Evolutionary conservation across 2,888 invertebrate species (phyloP).

Genomic region (Drosophila mimica): DNA sequence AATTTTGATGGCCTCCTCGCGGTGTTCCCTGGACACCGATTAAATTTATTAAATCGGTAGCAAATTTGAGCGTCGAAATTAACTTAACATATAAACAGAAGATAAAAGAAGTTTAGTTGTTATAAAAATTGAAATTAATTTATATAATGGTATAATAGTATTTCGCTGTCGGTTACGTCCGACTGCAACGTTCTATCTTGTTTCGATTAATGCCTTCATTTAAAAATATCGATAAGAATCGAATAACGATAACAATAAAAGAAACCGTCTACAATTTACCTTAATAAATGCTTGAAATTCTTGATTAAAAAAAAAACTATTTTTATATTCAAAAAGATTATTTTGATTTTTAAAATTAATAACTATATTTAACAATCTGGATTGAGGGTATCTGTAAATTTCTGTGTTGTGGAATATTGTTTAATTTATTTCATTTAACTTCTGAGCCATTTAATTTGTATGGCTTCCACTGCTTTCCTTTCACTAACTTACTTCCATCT

Average conservation of each 20-base stretch:
- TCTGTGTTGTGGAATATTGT: neutral
- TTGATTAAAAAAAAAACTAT: neutral
- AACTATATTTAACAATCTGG: rapidly evolving
- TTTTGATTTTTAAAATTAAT: neutral
- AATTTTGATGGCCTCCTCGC: no score
- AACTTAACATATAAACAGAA: no score
- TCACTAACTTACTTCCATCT: neutral
- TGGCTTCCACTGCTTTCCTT: neutral
- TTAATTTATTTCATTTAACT: neutral
- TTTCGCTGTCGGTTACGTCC: no score
- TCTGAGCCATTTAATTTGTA: neutral
- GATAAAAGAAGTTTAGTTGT: no score
- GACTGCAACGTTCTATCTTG: no score
- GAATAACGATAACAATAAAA: neutral
- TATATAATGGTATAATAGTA: no score
- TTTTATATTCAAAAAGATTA: rapidly evolving
- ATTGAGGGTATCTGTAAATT: neutral
- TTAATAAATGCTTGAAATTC: neutral
- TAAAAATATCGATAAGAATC: neutral
- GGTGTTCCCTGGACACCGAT: no score
- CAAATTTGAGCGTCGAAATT: no score
- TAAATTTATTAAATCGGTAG: no score
- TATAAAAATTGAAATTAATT: no score
- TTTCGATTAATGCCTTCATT: neutral
- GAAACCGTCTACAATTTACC: rapidly evolving